Evolutionary conservation across 2,113 vertebrate species (phyloP), one percentile per base, ranked within the genome.

Genomic region (Addax nasomaculatus): DNA sequence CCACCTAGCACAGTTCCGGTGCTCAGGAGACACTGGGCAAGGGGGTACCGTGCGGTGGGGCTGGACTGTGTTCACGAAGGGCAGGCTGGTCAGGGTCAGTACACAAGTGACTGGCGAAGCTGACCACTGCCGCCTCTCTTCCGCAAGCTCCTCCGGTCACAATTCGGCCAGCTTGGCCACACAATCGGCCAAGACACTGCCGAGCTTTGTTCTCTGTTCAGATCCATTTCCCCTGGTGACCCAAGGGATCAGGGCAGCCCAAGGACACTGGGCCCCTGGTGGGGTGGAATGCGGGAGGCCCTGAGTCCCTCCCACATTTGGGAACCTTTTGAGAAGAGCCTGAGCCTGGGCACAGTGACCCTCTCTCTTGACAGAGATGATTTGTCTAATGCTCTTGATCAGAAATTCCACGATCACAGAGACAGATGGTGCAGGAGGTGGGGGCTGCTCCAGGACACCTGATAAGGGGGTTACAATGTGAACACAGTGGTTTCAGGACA

Each of bases 171-270:
- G 49, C 55, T 33, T 25, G 36, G 90, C 90, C 12, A 11, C 36
- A 67, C 7, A 39, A 58, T 8, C 36, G 33, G 94, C 83, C 70
- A 64, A 47, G 90, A 97, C 81, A 97, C 70, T 85, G 85, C 51
- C 12, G 67, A 53, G 86, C 95, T 97, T 96, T 97, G 97, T 98
- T 97, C 89, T 94, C 95, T 84, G 78, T 73, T 90, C 88, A 95
- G 96, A 96, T 96, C 81, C 39, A 43, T 93, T 97, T 97, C 64
- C 91, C 64, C 70, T 25, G 89, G 85, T 95, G 97, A 96, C 97
- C 85, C 62, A 73, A 88, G 95, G 93, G 97, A 91, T 79, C 79
- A 53, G 89, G 95, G 89, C 93, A 80, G 96, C 57, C 85, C 95
- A 79, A 97, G 97, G 97, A 97, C 95, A 97, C 81, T 25, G 76